Evolutionary conservation across 2,888 invertebrate genomes (phyloP).

Genomic region (Xanthorhoe spadicearia): DNA sequence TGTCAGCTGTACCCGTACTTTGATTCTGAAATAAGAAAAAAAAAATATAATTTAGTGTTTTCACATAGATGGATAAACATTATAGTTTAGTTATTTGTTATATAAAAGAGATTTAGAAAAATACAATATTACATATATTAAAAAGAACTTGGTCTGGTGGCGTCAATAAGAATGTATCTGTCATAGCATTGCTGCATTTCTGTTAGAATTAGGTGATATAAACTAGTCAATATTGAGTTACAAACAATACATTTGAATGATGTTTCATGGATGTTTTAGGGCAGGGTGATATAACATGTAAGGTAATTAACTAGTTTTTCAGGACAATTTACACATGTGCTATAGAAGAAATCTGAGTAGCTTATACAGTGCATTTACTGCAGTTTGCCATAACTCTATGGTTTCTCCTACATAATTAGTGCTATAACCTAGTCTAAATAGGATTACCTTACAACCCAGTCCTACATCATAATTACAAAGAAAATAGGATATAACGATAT

Average conservation of each 20-base stretch:
- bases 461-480: conserved; percentile 26
- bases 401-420: conserved; percentile 56
- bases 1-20: conserved; percentile 50
- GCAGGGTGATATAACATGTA: too few relatives aligned
- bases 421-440: conserved; percentile 58
- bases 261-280: too few relatives aligned
- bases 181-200: too few relatives aligned
- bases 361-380: conserved; percentile 29
- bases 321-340: background rate
- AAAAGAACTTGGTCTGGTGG: too few relatives aligned
- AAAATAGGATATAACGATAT: conserved; percentile 40
- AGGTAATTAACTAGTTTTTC: background rate
- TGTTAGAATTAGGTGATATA: too few relatives aligned
- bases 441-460: conserved; percentile 47
- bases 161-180: too few relatives aligned
- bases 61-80: too few relatives aligned
- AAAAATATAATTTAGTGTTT: background rate
- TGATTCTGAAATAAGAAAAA: background rate
- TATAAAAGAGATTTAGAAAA: too few relatives aligned
- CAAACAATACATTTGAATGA: too few relatives aligned
- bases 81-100: too few relatives aligned
- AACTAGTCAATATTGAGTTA: too few relatives aligned
- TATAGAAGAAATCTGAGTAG: conserved; percentile 21
- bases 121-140: too few relatives aligned
- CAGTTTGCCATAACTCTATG: conserved; percentile 43